Conservation (phyloP, 1,140 invertebrate genomes). For the Antheraea mylitta region DNA sequence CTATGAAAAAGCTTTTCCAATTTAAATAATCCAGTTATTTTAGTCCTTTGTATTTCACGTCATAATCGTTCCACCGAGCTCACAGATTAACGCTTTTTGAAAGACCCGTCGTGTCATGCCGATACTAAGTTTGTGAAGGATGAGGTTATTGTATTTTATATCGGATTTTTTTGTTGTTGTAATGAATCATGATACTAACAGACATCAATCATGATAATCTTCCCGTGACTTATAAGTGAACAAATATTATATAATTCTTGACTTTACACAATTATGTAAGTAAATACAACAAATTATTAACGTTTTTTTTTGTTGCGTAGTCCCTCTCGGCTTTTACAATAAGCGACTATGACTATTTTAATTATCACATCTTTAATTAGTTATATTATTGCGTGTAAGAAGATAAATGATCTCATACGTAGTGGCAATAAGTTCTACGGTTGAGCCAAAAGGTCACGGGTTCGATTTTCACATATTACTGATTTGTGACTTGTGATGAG, state of each 20-base stretch:
- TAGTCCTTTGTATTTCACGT: slow-evolving; percentile 12
- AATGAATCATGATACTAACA: neutral
- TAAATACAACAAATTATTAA: too few species aligned
- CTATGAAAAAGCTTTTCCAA: slow-evolving; percentile 4
- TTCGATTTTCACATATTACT: too few species aligned
- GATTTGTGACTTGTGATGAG: too few species aligned
- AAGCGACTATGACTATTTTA: too few species aligned
- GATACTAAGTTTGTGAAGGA: slow-evolving; percentile 2
- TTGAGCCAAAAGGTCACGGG: too few species aligned
- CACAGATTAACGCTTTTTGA: slow-evolving; percentile 8
- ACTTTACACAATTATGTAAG: neutral
- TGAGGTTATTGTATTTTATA: neutral
- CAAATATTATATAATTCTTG: neutral
- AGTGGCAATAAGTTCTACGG: too few species aligned
- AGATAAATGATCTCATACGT: too few species aligned
- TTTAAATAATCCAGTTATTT: slow-evolving; percentile 6
- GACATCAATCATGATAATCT: neutral
- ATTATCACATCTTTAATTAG: too few species aligned
- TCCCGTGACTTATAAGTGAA: neutral
- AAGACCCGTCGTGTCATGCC: neutral
- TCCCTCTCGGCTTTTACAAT: too few species aligned
- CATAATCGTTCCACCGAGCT: slow-evolving; percentile 6
- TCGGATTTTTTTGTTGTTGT: neutral
- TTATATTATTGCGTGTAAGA: too few species aligned
- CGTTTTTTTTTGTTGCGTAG: too few species aligned